Evolutionary conservation across 2,797 vertebrate genomes (phyloP), one percentile per base, ranked within the genome.

Genomic region (Oryzias dopingdopingensis): DNA sequence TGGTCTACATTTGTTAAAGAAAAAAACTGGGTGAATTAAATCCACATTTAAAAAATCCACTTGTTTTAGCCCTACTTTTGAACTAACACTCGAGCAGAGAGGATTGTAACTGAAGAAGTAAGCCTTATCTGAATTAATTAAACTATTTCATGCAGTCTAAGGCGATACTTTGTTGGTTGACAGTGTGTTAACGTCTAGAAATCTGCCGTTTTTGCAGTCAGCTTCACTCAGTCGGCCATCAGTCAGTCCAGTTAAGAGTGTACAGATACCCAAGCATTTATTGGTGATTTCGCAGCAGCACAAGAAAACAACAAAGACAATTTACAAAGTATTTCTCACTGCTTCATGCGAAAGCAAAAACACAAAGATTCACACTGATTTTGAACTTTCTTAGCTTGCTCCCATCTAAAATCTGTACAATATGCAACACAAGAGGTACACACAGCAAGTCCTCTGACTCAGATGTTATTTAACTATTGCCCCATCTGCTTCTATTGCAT

Each of bases 321-420:
- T 78, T 80, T 82, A 86, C 86, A 81, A 88, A 76, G 68, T 82
- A 76, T 68, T 83, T 88, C 81, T 85, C 68, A 85, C 86, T 88
- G 86, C 83, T 89, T 86, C 92, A 93, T 92, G 91, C 91, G 67
- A 90, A 85, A 89, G 89, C 89, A 90, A 83, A 37, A 85, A 88
- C 87, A 90, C 81, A 87, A 85, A 84, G 80, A 86, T 81, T 89
- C 86, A 88, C 83, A 78, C 71, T 72, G 82, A 88, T 83, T 88
- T 86, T 83, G 80, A 84, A 74, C 77, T 81, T 78, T 78, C 84
- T 80, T 76, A 80, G 75, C 82, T 80, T 79, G 67, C 66, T 56
- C 74, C 77, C 70, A 75, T 76, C 84, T 88, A 77, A 22, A 84
- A 79, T 79, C 77, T 88, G 80, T 88, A 88, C 85, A 88, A 83